These are phyloP conservation scores for Drosophila seclusa DNA, from an alignment of 2,888 invertebrate genomes.

Conservation along the genomic window DNA sequence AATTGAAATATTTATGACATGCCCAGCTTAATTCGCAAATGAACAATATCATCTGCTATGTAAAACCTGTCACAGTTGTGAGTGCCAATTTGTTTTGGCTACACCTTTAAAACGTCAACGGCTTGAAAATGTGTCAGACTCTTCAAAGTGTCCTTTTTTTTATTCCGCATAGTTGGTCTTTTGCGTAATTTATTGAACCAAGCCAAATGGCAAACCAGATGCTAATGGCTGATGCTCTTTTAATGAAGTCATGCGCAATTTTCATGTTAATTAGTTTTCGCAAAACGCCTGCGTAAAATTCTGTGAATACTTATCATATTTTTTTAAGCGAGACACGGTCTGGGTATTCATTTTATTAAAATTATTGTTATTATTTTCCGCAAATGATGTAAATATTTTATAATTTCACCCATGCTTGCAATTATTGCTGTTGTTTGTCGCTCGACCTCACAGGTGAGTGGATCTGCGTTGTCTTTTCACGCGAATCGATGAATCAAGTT, in stretches of 20 bases:
- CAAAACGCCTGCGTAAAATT: conserved; percentile 8
- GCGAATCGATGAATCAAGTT: conserved; percentile 47
- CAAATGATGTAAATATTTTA: conserved; percentile 22
- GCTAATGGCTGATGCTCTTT: conserved; percentile 28
- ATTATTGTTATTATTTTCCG: conserved; percentile 29
- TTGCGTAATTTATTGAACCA: conserved; percentile 30
- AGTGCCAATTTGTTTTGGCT: background rate
- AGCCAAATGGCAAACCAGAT: conserved; percentile 26
- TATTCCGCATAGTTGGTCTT: conserved; percentile 6
- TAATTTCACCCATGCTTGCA: conserved; percentile 1
- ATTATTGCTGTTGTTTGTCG: conserved; percentile 24
- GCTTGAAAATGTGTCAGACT: background rate
- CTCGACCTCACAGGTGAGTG: conserved; percentile 47
- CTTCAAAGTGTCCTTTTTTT: background rate
- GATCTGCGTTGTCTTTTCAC: conserved; percentile 34
- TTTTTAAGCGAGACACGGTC: conserved; percentile 17
- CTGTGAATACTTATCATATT: conserved; percentile 41
- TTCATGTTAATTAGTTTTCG: conserved; percentile 44
- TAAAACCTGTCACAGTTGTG: conserved; percentile 9
- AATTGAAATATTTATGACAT: conserved; percentile 75
- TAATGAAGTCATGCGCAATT: conserved; percentile 40
- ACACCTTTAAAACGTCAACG: conserved; percentile 3
- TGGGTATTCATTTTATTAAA: conserved; percentile 33
- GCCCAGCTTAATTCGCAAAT: conserved; percentile 23
- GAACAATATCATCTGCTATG: conserved; percentile 33